phyloP scores from a whole-genome alignment of 2,113 vertebrate species.

The Actenoides lindsayi region DNA sequence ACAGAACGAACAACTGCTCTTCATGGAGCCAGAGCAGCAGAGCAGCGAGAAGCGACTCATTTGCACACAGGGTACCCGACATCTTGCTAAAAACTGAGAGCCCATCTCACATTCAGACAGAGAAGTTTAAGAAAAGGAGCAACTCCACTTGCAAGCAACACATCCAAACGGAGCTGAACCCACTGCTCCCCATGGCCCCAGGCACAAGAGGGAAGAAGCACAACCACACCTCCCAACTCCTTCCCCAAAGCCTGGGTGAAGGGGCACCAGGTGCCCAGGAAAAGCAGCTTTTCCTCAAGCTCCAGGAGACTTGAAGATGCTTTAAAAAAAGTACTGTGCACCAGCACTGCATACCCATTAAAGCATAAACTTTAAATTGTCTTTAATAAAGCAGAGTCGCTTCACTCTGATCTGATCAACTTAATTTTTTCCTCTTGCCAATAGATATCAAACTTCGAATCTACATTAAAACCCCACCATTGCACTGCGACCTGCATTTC shows the following conservation, averaged over 20 bases:
- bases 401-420: not conserved
- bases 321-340: not conserved
- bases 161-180: accelerated
- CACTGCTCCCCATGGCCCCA: not conserved
- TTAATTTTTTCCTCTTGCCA: not conserved
- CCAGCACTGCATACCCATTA: not conserved
- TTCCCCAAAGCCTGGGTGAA: not conserved
- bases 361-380: not conserved
- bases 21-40: not conserved
- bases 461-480: not conserved
- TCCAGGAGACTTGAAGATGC: not conserved
- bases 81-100: not conserved
- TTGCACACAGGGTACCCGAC: not conserved
- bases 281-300: not conserved
- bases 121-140: not conserved
- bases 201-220: not conserved
- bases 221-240: not conserved
- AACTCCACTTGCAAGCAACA: not conserved
- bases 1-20: not conserved
- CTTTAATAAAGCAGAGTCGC: not conserved
- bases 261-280: not conserved
- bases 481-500: not conserved
- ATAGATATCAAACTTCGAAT: not conserved
- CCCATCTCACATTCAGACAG: not conserved
- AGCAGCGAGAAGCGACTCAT: accelerated